Evolutionary conservation across 2,888 invertebrate genomes (phyloP), one percentile per base, ranked within the genome.

Genomic region (Busseola fusca): DNA sequence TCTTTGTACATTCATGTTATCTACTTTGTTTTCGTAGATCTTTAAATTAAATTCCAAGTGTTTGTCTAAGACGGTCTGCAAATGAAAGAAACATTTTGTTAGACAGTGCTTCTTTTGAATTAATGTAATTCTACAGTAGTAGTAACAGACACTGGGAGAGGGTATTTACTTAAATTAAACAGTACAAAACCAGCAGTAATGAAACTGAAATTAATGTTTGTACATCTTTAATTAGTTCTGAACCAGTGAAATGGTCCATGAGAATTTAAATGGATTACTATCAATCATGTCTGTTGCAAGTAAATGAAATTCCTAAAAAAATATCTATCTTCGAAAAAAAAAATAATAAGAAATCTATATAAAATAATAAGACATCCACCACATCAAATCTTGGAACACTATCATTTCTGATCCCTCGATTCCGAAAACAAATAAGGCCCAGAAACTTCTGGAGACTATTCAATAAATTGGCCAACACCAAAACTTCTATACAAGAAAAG

Each of bases 11-110:
- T 52, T 56, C 18, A 18, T 60, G 52, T 81, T 56, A n/a, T n/a
- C 45, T 66, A 37, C 25, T 45, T 59, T 64, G 58, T 54, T 50
- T 64, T 56, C 25, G 67, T 68, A 66, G 42, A 67, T 73, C 45
- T 82, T 78, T 80, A 82, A 80, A 78, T 80, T 78, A 82, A 78
- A 80, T 82, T 79, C 56, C 65, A 42, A 64, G 66, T 67, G 79
- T 57, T 69, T 66, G 64, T 78, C 64, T 82, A 37, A 64, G 67
- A 67, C 50, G 18, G 27, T 70, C 57, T 74, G 42, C 21, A 56
- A 77, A 68, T 77, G 56, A 48, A 60, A 68, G 72, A 62, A 78
- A 48, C 16, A 45, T 77, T 79, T 68, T 68, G 62, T 65, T 14
- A 63, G 16, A 42, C 48, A 42, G 54, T 21, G 42, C 7, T 78